Evolutionary conservation across 1,140 invertebrate genomes (phyloP).

Genomic region (Macrocentrus cingulum): DNA sequence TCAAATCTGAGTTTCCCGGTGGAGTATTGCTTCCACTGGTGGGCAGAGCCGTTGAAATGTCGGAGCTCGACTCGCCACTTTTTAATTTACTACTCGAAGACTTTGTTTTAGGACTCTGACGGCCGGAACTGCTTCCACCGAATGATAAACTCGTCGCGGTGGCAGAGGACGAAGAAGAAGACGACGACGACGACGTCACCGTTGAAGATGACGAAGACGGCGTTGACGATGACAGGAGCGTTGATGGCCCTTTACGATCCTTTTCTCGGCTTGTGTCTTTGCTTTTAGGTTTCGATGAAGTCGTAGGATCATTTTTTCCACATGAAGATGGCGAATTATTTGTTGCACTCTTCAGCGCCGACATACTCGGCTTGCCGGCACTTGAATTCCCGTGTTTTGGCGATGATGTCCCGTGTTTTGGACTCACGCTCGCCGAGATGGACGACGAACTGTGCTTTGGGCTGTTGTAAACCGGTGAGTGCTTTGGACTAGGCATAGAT

Average conservation of each 20-base stretch:
- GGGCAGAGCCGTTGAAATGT: conserved; percentile 23
- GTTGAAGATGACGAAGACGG: too few species aligned
- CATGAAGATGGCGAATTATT: conserved; percentile 60
- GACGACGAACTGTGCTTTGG: conserved; percentile 65
- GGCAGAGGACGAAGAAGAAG: too few species aligned
- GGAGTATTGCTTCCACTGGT: conserved; percentile 52
- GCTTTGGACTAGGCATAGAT: conserved; percentile 70
- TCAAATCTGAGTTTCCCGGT: conserved; percentile 60
- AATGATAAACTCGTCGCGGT: conserved; percentile 53
- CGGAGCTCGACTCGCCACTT: conserved; percentile 61
- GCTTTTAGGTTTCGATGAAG: conserved; percentile 39
- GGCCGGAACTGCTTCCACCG: conserved; percentile 56
- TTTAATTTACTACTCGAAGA: conserved; percentile 68
- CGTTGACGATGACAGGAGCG: conserved; percentile 38
- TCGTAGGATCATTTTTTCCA: conserved; percentile 51
- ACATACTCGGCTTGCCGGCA: conserved; percentile 86
- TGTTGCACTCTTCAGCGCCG: conserved; percentile 73
- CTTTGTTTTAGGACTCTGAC: conserved; percentile 69
- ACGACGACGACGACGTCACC: too few species aligned
- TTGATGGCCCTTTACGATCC: conserved; percentile 32
- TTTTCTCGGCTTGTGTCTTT: conserved; percentile 30
- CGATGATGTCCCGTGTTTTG: conserved; percentile 70
- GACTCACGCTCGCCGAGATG: conserved; percentile 65
- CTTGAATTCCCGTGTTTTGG: conserved; percentile 73
- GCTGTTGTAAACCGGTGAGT: conserved; percentile 76